A percentile compares a stretch with the other conserved stretches of the same genome.
Conservation (phyloP, 2,797 vertebrate species). For the Characodon lateralis region DNA sequence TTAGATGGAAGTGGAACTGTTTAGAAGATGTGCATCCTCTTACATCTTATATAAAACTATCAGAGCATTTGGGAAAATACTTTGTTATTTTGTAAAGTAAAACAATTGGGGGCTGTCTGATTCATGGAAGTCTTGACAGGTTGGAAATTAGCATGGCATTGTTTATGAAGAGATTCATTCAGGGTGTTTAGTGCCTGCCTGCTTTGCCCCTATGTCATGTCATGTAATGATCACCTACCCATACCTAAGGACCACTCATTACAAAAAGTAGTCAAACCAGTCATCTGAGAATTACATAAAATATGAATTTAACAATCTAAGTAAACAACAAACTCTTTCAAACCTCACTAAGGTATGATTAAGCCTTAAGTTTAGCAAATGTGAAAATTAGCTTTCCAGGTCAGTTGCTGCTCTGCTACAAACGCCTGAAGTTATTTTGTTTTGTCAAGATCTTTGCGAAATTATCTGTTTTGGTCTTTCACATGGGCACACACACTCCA, state of each 20-base stretch:
- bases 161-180: too few species aligned
- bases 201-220: not conserved
- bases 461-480: slow-evolving; percentile 22
- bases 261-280: not conserved
- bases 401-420: not conserved
- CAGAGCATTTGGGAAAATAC: too few species aligned
- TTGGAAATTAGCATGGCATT: not conserved
- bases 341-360: not conserved
- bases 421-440: not conserved
- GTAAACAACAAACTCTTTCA: not conserved
- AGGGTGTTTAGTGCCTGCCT: not conserved
- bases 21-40: not conserved
- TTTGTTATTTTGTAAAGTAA: not conserved
- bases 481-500: not conserved
- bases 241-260: not conserved
- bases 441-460: not conserved
- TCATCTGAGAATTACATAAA: not conserved
- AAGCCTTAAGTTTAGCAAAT: not conserved
- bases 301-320: not conserved
- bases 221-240: not conserved
- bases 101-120: not conserved
- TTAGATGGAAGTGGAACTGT: too few species aligned
- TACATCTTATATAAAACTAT: not conserved
- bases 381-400: not conserved
- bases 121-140: slow-evolving; percentile 2